A percentile compares a stretch with the other conserved stretches of the same genome.
phyloP scores from a whole-genome alignment of 2,888 invertebrate genomes.

The Metellina segmentata region DNA sequence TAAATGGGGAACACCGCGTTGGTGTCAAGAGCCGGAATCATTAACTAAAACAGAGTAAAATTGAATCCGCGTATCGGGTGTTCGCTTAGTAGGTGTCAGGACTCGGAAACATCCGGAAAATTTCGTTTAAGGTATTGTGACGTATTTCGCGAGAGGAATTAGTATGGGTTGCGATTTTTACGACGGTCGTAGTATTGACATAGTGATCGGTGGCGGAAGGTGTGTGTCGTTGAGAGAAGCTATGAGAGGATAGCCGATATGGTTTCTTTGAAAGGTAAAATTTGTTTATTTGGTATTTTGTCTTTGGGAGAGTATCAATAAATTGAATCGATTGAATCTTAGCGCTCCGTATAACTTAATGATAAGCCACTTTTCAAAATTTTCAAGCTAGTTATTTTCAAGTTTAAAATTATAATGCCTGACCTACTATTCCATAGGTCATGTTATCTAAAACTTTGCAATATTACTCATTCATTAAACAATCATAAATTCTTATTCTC shows the following conservation, averaged over 20 bases:
- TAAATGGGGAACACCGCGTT: constrained; percentile 51
- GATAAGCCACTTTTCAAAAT: too few species aligned
- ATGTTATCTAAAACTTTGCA: too few species aligned
- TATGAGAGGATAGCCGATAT: constrained; percentile 27
- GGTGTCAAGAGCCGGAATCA: constrained; percentile 33
- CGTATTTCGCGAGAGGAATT: not conserved
- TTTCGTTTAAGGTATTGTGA: constrained; percentile 1
- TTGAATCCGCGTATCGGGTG: not conserved
- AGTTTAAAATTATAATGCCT: too few species aligned
- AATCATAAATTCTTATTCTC: too few species aligned
- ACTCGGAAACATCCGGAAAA: constrained; percentile 60
- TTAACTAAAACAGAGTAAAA: constrained; percentile 19
- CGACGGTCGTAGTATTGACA: constrained; percentile 26
- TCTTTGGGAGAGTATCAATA: too few species aligned
- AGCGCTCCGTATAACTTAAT: too few species aligned
- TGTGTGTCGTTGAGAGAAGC: constrained; percentile 3
- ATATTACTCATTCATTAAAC: too few species aligned
- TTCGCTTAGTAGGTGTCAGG: constrained; percentile 51
- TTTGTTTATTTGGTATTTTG: not conserved
- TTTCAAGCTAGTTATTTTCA: too few species aligned
- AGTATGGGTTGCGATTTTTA: not conserved
- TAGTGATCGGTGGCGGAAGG: not conserved
- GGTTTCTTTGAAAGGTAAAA: constrained; percentile 31
- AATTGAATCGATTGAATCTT: too few species aligned
- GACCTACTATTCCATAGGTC: too few species aligned